phyloP scores from a whole-genome alignment of 2,888 invertebrate genomes.

The Amiota minor region DNA sequence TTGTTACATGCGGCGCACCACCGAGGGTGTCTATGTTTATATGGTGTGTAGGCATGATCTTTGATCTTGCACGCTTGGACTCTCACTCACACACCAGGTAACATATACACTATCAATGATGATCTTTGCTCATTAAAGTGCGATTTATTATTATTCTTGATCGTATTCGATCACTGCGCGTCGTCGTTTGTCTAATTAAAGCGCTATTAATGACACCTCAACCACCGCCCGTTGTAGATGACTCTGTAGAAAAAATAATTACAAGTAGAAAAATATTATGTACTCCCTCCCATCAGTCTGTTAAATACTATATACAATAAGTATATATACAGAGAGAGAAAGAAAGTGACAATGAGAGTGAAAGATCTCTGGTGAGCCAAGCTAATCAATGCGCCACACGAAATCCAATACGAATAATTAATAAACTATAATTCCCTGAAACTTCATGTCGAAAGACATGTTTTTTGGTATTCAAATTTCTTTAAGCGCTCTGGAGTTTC shows the following conservation, averaged over 20 bases:
- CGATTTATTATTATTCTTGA: conserved; percentile 20
- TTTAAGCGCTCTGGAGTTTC: background rate
- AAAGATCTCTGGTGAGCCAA: conserved; percentile 3
- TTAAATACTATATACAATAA: too few species aligned
- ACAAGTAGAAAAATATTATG: too few species aligned
- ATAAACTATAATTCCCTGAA: conserved; percentile 49
- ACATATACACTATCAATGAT: conserved; percentile 13
- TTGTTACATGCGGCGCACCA: conserved; percentile 13
- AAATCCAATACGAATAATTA: conserved; percentile 67
- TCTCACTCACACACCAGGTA: background rate
- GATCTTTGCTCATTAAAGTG: conserved; percentile 23
- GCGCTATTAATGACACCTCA: conserved; percentile 51
- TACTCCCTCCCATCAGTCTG: too few species aligned
- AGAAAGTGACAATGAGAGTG: too few species aligned
- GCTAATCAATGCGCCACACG: conserved; percentile 52
- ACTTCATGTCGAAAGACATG: conserved; percentile 32
- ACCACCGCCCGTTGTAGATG: conserved; percentile 8
- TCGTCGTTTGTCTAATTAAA: conserved; percentile 52
- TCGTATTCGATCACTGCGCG: conserved; percentile 36
- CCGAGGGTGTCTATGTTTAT: background rate
- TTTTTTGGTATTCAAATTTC: conserved; percentile 65
- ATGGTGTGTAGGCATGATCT: conserved; percentile 17
- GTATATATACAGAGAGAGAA: too few species aligned
- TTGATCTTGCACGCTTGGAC: conserved; percentile 16
- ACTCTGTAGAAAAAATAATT: too few species aligned